Evolutionary conservation across 1,140 invertebrate species (phyloP), one percentile per base, ranked within the genome.

Genomic region (Bombus pascuorum): DNA sequence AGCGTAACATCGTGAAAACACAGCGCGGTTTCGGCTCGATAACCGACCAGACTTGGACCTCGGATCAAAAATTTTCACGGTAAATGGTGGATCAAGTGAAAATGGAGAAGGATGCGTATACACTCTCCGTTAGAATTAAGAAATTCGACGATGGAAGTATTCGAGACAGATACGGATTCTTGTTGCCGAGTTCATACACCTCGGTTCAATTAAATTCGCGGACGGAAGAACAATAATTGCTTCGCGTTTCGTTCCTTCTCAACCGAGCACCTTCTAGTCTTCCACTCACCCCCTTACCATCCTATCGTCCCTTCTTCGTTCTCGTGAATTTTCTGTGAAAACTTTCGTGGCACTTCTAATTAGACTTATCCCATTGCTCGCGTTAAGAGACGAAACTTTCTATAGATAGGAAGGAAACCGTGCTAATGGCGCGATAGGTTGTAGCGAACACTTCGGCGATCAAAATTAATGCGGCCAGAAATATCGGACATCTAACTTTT

Each of bases 191-290:
- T 81, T 88, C 76, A 77, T 72, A 59, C 85, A 47, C 37, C 71
- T 65, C 28, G 66, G 39, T 71, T 83, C 87, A 86, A 86, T 91
- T 90, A 83, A 90, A 90, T 91, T 90, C 76, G 75, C 75, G 74
- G 74, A 39, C 65, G 81, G 70, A 83, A 77, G 89, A 91, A 91
- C 85, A 91, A 91, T 83, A 90, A 90, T 90, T 84, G 75, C 57
- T 44, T 77, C 57, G 74, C 81, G 78, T 81, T 86, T 85, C 80
- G 74, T 68, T 66, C 73, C 62, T 70, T 39, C 59, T 15, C 39
- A 10, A 65, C 39, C 39, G 2, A n/a, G 62, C 73, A 25, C 25
- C 59, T 65, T 22, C 65, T 42, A 15, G n/a, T 32, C n/a, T 32
- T 65, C 13, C 62, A 2, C 62, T 65, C n/a, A 18, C 1, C 37